phyloP scores from a whole-genome alignment of 2,797 vertebrate genomes.

The Molossus alvarezi region DNA sequence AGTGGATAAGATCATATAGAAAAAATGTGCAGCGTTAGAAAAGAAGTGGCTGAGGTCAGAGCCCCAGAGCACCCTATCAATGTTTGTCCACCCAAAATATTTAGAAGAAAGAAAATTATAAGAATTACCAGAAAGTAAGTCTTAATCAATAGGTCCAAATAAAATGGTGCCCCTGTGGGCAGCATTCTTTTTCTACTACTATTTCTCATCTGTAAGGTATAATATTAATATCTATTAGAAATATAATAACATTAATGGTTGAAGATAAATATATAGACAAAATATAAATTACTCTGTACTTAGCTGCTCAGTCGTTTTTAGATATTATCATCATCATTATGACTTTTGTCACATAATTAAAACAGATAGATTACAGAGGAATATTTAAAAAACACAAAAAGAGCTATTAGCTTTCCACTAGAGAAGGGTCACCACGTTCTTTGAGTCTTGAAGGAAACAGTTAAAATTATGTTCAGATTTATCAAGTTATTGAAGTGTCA shows the following conservation, averaged over 20 bases:
- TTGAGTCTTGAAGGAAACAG: background rate
- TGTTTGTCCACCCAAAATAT: background rate
- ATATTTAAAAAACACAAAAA: background rate
- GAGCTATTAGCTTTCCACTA: background rate
- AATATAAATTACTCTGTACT: background rate
- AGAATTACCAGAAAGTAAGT: background rate
- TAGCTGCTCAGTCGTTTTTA: background rate
- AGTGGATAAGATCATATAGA: background rate
- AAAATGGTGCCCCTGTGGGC: background rate
- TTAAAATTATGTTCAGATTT: conserved; percentile 38
- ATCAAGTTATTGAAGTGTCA: background rate
- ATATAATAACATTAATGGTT: conserved; percentile 34
- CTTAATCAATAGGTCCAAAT: conserved; percentile 3
- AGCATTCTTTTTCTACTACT: conserved; percentile 2
- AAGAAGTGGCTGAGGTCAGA: background rate
- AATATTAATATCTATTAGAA: background rate
- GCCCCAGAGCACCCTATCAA: background rate
- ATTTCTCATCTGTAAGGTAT: conserved; percentile 6
- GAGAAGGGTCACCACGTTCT: background rate
- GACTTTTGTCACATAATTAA: background rate
- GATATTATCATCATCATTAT: background rate
- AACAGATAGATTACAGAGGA: background rate
- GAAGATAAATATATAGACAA: background rate
- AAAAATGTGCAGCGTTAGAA: background rate
- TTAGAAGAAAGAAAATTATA: background rate